These are phyloP conservation scores for Nycticorax nycticorax DNA, from an alignment of 2,113 vertebrate species.

Conservation along the genomic window DNA sequence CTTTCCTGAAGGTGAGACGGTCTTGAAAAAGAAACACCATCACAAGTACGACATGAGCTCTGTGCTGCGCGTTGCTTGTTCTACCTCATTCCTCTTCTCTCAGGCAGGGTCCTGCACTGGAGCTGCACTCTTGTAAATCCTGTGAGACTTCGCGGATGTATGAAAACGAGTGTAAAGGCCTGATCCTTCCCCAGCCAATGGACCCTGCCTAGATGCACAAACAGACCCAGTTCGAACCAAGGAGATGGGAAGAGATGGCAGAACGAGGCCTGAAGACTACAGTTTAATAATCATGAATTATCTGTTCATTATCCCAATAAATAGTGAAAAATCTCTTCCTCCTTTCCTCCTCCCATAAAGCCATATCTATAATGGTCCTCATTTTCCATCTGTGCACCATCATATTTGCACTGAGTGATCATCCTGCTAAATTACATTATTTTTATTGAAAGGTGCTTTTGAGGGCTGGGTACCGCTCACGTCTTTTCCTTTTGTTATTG, in stretches of 20 bases:
- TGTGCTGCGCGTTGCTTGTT: neutral
- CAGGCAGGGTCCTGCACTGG: neutral
- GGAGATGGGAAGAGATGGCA: neutral
- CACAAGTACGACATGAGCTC: neutral
- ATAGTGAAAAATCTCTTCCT: slow-evolving; percentile 55
- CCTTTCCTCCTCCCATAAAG: slow-evolving; percentile 41
- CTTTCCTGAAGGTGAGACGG: neutral
- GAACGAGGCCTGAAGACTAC: slow-evolving; percentile 1
- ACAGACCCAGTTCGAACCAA: neutral
- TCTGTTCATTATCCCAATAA: slow-evolving; percentile 60
- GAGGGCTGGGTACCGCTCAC: neutral
- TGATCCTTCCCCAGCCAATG: neutral
- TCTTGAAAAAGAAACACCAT: neutral
- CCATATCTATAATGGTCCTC: slow-evolving; percentile 15
- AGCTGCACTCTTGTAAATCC: neutral
- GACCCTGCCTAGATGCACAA: neutral
- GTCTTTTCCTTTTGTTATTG: slow-evolving; percentile 44
- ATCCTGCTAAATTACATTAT: slow-evolving; percentile 46
- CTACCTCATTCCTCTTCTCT: neutral
- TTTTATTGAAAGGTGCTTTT: slow-evolving; percentile 62
- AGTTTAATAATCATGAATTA: slow-evolving; percentile 56
- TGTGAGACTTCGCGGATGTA: neutral
- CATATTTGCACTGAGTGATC: slow-evolving; percentile 52
- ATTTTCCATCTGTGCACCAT: slow-evolving; percentile 59
- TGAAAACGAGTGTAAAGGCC: neutral